Evolutionary conservation across 2,113 vertebrate species (phyloP).

Genomic region (Syngnathus typhle): DNA sequence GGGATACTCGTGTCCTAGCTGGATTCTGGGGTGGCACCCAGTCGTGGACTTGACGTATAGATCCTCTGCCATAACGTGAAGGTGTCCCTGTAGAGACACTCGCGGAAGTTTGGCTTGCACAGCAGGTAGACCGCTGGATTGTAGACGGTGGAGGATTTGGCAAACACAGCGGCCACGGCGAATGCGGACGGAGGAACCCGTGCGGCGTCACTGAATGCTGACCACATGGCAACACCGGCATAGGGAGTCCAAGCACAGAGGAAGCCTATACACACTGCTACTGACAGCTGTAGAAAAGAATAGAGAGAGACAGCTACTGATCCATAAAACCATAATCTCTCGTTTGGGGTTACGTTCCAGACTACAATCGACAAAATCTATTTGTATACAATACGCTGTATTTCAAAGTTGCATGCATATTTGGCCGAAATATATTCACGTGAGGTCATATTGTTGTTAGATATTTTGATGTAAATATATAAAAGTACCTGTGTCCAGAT

Average conservation of each 20-base stretch:
- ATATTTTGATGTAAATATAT: no score
- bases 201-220: constrained; percentile 64
- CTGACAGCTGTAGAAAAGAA: constrained; percentile 65
- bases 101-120: constrained; percentile 78
- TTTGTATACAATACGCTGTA: neutral
- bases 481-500: no score
- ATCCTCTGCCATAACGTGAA: constrained; percentile 52
- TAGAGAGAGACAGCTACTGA: neutral
- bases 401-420: neutral
- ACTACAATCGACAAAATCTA: neutral
- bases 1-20: constrained; percentile 48
- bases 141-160: constrained; percentile 80
- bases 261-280: constrained; percentile 77
- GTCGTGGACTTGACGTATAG: constrained; percentile 44
- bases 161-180: constrained; percentile 68
- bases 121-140: constrained; percentile 77
- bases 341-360: neutral
- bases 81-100: constrained; percentile 61
- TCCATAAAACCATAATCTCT: constrained; percentile 4
- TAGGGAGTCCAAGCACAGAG: constrained; percentile 79
- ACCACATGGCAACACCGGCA: constrained; percentile 72
- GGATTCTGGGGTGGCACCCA: constrained; percentile 23
- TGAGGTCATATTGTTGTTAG: no score
- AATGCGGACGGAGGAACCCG: constrained; percentile 68
- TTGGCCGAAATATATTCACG: neutral